Percentiles rank a stretch among this genome's conserved stretches.
phyloP scores from a whole-genome alignment of 2,797 vertebrate species.

The Acanthiza pusilla region DNA sequence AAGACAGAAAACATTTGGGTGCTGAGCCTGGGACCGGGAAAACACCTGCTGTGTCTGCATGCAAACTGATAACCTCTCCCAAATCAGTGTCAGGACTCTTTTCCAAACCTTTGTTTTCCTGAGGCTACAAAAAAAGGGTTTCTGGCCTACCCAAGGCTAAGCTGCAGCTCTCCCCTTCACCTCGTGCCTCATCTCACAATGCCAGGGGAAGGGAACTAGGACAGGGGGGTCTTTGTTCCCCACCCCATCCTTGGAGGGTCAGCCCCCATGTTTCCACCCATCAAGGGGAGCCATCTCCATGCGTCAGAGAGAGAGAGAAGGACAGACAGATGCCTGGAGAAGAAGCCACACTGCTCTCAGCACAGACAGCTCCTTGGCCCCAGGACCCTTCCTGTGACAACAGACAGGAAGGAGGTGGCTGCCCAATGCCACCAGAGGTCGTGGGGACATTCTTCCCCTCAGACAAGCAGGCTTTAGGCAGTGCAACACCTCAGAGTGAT shows the following conservation, averaged over 20 bases:
- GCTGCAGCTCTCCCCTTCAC: neutral
- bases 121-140: neutral
- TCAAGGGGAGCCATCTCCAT: neutral
- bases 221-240: neutral
- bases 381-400: neutral
- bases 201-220: neutral
- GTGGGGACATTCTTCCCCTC: neutral
- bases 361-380: neutral
- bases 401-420: fast-evolving
- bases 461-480: neutral
- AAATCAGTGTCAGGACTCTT: neutral
- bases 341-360: neutral
- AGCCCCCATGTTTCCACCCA: neutral
- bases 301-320: neutral
- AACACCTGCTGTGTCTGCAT: neutral
- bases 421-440: neutral
- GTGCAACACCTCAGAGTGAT: neutral
- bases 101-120: neutral
- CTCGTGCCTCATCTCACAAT: neutral
- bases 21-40: neutral
- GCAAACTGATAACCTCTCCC: neutral
- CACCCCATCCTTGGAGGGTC: neutral
- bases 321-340: fast-evolving
- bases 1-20: neutral
- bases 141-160: neutral